A percentile compares a stretch with the other conserved stretches of the same genome.
phyloP scores from a whole-genome alignment of 2,888 invertebrate species.

The Leucania comma region DNA sequence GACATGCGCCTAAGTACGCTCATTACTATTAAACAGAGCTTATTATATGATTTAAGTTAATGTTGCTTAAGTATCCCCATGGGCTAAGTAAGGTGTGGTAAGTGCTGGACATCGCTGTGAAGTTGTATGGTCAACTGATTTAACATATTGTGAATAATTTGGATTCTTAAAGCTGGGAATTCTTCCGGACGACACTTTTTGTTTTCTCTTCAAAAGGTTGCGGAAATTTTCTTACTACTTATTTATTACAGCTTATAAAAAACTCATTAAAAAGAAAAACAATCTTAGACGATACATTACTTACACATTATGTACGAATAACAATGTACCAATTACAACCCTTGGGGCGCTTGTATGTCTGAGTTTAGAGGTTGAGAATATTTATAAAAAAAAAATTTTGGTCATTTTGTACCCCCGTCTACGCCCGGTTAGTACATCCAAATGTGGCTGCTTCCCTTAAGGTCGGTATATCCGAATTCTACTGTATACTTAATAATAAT shows the following conservation, averaged over 20 bases:
- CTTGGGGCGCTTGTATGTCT: too few species aligned
- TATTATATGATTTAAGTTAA: slow-evolving; percentile 53
- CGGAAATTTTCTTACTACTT: too few species aligned
- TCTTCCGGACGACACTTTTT: background rate
- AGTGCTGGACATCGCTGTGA: slow-evolving; percentile 26
- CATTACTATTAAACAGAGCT: slow-evolving; percentile 51
- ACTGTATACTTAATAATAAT: too few species aligned
- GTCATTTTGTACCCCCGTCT: background rate
- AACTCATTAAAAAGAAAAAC: too few species aligned
- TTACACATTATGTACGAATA: too few species aligned
- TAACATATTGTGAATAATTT: background rate
- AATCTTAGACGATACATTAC: too few species aligned
- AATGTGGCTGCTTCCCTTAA: too few species aligned
- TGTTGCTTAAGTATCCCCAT: slow-evolving; percentile 46
- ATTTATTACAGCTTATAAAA: too few species aligned
- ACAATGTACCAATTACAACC: too few species aligned
- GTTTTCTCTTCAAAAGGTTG: too few species aligned
- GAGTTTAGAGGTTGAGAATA: too few species aligned
- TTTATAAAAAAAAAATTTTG: background rate
- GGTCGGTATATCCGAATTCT: too few species aligned
- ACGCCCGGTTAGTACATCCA: background rate
- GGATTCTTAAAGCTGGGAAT: background rate
- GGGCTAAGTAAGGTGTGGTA: slow-evolving; percentile 43
- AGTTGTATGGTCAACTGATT: slow-evolving; percentile 32
- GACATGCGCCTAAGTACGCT: slow-evolving; percentile 51